Base-by-base conservation (phyloP, 1,140 invertebrate genomes). In the Scaptomyza pallida region DNA sequence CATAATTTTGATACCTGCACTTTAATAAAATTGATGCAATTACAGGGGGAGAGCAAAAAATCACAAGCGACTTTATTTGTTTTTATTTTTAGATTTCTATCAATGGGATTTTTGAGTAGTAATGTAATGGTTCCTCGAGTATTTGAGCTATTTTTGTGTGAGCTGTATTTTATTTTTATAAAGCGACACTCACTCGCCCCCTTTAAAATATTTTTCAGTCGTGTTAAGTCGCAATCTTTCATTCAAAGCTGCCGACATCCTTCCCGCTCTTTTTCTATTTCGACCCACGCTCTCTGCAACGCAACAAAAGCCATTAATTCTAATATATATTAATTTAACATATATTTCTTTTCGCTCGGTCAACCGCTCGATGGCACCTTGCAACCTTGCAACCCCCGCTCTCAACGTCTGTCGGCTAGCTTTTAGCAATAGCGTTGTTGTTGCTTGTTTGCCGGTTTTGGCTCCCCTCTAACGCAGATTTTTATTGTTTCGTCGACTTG, bases 401-500 rank as follows among this genome's bases (percentile, higher is more conserved):
- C 37, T 43, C 23, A 40, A 35, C 54, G 33, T 16, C 23, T 17
- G 5, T 10, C 19, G 13, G 47, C 30, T 35, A 37, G 64, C 16
- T 37, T 30, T 41, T 30, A 40, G 15, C 13, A 19, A 40, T 40
- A 15, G 51, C 48, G 26, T 30, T 30, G 26, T 30, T 30, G 1
- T 30, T 26, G 5, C 3, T 30, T 13, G 21, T 9, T 52, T 12
- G 19, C 23, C 9, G n/a, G n/a, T n/a, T n/a, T n/a, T n/a, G n/a
- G n/a, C n/a, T 35, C 15, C n/a, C n/a, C 19, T 57, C 45, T 57
- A 71, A 65, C 48, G 52, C 62, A 55, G 59, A 47, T 74, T 85
- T 82, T 86, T 85, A 85, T 85, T 85, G 81, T 85, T 85, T 86
- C 74, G 50, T 77, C 73, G 82, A 85, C 81, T 86, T 85, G 81